Conservation (phyloP, 2,113 vertebrate genomes). For the Ictalurus furcatus region DNA sequence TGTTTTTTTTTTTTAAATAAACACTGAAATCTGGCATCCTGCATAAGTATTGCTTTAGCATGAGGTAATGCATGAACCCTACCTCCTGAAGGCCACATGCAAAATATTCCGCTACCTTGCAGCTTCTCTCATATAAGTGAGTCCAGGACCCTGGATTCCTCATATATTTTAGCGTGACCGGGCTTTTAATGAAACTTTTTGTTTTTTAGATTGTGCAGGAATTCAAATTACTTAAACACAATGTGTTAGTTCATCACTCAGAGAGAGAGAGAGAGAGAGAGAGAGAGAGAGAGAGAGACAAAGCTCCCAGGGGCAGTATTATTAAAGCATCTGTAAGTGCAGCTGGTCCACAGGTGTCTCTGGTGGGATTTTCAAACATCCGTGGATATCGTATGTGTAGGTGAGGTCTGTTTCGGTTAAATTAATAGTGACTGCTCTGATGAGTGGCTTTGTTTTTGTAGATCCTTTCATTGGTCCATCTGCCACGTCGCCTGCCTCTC, state of each 20-base stretch:
- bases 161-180: constrained; percentile 12
- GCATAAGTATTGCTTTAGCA: constrained; percentile 21
- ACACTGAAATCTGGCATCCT: constrained; percentile 1
- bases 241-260: neutral
- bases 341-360: constrained; percentile 6
- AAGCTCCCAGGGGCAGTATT: neutral
- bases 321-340: neutral
- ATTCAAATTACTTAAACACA: neutral
- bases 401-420: constrained; percentile 20
- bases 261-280: neutral
- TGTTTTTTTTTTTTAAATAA: neutral
- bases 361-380: constrained; percentile 1
- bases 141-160: constrained; percentile 11
- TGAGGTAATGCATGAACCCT: constrained; percentile 16
- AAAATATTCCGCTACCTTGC: constrained; percentile 14
- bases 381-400: neutral
- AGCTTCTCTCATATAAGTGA: neutral
- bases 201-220: constrained; percentile 8
- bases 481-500: neutral
- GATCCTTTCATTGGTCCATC: neutral
- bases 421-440: neutral
- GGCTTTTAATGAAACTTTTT: neutral
- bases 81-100: constrained; percentile 7
- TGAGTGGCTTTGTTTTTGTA: constrained; percentile 1
- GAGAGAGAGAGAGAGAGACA: neutral